These are phyloP conservation scores for Scelioninae gen. 2 DNA, from an alignment of 2,888 invertebrate species.

Conservation along the genomic window DNA sequence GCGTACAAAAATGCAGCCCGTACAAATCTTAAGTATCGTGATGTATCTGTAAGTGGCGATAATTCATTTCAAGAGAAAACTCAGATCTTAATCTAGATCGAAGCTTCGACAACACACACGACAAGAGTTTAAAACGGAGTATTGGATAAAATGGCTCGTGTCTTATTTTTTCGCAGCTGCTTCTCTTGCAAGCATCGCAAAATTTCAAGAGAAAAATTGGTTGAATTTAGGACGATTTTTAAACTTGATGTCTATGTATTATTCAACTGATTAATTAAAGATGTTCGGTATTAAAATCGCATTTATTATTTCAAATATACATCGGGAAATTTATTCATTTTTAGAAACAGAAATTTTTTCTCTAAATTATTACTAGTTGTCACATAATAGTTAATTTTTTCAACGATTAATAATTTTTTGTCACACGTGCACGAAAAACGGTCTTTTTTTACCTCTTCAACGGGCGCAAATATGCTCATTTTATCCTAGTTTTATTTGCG, in stretches of 20 bases:
- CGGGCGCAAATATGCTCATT: too few species aligned
- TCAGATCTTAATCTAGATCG: slow-evolving; percentile 44
- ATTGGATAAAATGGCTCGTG: slow-evolving; percentile 32
- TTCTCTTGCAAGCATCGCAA: slow-evolving; percentile 30
- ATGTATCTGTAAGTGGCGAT: slow-evolving; percentile 43
- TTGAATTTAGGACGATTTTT: background rate
- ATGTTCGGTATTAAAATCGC: background rate
- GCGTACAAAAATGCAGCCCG: slow-evolving; percentile 55
- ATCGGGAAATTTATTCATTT: too few species aligned
- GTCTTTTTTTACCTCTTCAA: too few species aligned
- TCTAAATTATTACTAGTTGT: too few species aligned
- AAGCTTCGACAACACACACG: slow-evolving; percentile 41
- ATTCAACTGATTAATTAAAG: background rate
- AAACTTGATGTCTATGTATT: background rate
- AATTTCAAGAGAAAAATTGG: slow-evolving; percentile 8
- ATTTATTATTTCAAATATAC: background rate
- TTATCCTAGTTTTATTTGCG: too few species aligned
- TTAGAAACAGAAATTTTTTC: too few species aligned
- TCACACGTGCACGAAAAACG: too few species aligned
- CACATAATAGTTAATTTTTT: too few species aligned
- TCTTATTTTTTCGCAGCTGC: slow-evolving; percentile 13
- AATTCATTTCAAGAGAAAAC: slow-evolving; percentile 38
- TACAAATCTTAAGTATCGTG: slow-evolving; percentile 48
- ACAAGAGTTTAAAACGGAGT: slow-evolving; percentile 45
- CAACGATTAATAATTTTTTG: too few species aligned